Conservation (phyloP, 1,140 invertebrate genomes). For the Acromyrmex echinatior region DNA sequence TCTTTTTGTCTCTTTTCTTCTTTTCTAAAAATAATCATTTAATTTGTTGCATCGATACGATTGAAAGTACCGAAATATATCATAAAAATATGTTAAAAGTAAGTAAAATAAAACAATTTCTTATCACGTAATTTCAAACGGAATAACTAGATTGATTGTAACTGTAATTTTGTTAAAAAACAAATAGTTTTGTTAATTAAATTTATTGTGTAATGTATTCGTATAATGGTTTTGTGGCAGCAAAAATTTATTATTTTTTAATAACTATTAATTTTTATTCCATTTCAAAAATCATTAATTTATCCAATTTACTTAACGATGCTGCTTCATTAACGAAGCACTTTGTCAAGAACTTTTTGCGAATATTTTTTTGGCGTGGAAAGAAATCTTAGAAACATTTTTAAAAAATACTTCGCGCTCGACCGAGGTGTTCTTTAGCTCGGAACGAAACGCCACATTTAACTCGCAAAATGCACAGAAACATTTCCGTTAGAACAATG, state of each 20-base stretch:
- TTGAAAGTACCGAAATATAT: not conserved
- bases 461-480: conserved; percentile 25
- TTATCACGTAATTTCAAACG: not conserved
- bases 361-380: conserved; percentile 10
- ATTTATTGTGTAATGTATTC: conserved; percentile 12
- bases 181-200: not conserved
- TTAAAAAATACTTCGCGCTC: not conserved
- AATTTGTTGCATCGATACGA: not conserved
- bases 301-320: not conserved
- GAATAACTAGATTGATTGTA: not conserved
- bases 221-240: not conserved
- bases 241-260: not conserved
- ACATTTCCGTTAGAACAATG: conserved; percentile 13
- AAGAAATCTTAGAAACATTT: not conserved
- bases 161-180: not conserved
- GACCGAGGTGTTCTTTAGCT: not conserved
- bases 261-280: not conserved
- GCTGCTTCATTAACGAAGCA: not conserved
- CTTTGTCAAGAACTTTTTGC: not conserved
- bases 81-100: not conserved
- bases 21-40: conserved; percentile 6
- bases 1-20: not conserved
- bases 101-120: not conserved
- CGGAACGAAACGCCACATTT: conserved; percentile 12
- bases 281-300: not conserved